These are phyloP conservation scores for Atrichornis clamosus DNA, from an alignment of 2,113 vertebrate genomes.

Conservation along the genomic window DNA sequence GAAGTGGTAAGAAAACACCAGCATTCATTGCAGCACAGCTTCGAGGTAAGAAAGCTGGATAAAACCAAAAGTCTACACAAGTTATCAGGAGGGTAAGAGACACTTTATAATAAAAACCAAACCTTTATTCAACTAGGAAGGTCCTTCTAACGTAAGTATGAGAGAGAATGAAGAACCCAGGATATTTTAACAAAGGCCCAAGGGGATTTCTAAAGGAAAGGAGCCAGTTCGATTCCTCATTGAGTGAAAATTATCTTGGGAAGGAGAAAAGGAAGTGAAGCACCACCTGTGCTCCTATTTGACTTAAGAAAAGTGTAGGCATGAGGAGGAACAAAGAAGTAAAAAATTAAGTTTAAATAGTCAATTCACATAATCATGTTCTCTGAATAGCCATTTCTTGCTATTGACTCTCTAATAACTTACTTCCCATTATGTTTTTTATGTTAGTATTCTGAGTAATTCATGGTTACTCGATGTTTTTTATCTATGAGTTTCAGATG, in stretches of 20 bases:
- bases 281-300: not conserved
- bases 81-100: not conserved
- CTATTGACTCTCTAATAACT: not conserved
- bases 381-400: not conserved
- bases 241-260: not conserved
- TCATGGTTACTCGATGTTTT: not conserved
- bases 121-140: not conserved
- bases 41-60: not conserved
- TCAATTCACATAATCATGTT: not conserved
- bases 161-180: not conserved
- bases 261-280: not conserved
- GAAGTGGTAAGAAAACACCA: not conserved
- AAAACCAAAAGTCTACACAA: not conserved
- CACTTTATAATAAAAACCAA: not conserved
- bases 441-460: not conserved
- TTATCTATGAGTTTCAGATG: not conserved
- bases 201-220: not conserved
- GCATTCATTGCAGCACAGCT: not conserved
- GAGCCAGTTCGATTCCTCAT: not conserved
- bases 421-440: not conserved
- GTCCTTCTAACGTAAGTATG: not conserved
- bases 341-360: not conserved
- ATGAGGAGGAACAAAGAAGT: not conserved
- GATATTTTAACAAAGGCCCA: not conserved
- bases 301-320: not conserved